These are phyloP conservation scores for Cheirogaleus major DNA, from an alignment of 2,797 vertebrate species.

Conservation along the genomic window DNA sequence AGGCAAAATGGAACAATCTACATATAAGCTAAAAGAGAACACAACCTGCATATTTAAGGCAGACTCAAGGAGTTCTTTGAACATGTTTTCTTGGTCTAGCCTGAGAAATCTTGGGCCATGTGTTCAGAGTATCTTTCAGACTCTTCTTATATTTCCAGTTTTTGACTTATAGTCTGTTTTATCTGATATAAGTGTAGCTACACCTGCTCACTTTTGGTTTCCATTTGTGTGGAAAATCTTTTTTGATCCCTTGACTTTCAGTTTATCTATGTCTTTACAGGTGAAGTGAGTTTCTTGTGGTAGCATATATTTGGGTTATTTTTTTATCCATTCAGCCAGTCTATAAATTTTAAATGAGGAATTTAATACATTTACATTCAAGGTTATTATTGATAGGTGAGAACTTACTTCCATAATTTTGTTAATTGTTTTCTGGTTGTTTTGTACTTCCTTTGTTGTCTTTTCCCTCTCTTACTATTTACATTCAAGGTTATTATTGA, in stretches of 20 bases:
- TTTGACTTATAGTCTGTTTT: background rate
- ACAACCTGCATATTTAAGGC: background rate
- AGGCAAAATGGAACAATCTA: background rate
- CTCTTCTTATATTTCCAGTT: background rate
- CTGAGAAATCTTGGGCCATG: background rate
- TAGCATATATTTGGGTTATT: background rate
- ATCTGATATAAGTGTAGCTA: background rate
- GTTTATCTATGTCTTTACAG: background rate
- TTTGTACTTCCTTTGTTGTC: background rate
- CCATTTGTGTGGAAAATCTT: background rate
- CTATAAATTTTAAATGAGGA: background rate
- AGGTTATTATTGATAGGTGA: background rate
- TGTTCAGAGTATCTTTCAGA: background rate
- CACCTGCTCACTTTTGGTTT: background rate
- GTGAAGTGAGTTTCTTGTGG: background rate
- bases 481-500: background rate
- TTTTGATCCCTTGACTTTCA: background rate
- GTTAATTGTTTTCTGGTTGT: background rate
- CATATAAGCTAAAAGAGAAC: background rate
- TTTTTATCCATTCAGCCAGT: background rate
- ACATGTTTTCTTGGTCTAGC: background rate
- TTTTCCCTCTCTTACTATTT: background rate
- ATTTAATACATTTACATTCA: background rate
- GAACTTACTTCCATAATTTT: background rate
- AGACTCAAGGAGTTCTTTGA: background rate